These are phyloP conservation scores for Agrotis ipsilon DNA, from an alignment of 2,888 invertebrate species.

Conservation along the genomic window DNA sequence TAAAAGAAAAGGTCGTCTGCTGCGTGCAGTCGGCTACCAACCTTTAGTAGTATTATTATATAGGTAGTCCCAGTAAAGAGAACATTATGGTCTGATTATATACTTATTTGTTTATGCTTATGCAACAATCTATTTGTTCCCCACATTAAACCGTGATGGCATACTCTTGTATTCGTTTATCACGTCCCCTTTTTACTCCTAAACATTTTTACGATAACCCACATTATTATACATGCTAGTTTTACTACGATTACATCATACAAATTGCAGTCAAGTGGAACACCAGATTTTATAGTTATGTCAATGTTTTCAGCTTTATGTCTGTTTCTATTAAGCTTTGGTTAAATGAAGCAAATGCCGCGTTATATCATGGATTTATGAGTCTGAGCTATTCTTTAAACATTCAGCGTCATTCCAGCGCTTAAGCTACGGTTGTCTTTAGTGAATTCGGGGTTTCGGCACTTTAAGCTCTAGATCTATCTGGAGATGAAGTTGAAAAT, in stretches of 20 bases:
- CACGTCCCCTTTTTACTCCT: slow-evolving; percentile 32
- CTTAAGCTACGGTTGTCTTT: too few relatives aligned
- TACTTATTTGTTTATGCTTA: neutral
- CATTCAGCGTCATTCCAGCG: too few relatives aligned
- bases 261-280: slow-evolving; percentile 57
- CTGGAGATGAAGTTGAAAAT: too few relatives aligned
- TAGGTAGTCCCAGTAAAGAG: too few relatives aligned
- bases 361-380: neutral
- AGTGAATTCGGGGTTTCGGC: too few relatives aligned
- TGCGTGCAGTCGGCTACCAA: too few relatives aligned
- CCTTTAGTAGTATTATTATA: too few relatives aligned
- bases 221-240: slow-evolving; percentile 50
- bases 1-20: too few relatives aligned
- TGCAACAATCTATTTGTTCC: slow-evolving; percentile 1
- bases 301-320: slow-evolving; percentile 59
- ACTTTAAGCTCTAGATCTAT: too few relatives aligned
- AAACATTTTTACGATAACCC: slow-evolving; percentile 56
- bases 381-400: too few relatives aligned
- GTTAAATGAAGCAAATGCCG: neutral
- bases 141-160: slow-evolving; percentile 12
- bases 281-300: slow-evolving; percentile 57
- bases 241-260: slow-evolving; percentile 50
- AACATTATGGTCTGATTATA: neutral
- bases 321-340: slow-evolving; percentile 27
- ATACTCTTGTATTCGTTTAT: slow-evolving; percentile 23